A percentile compares a stretch with the other conserved stretches of the same genome.
Evolutionary conservation across 2,113 vertebrate species (phyloP).

Genomic region (Pedetes capensis): DNA sequence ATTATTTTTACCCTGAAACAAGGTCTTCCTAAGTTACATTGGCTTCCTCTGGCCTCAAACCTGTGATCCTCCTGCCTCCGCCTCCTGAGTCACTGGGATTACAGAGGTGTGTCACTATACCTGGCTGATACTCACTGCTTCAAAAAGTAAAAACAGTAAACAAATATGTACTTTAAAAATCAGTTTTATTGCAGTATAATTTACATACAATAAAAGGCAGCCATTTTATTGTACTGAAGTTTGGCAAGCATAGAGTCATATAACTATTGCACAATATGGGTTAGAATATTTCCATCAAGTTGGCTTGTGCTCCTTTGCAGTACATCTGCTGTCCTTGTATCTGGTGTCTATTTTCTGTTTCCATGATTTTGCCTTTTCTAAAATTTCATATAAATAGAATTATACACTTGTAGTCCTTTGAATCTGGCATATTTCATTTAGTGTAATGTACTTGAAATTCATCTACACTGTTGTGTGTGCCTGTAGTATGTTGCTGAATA

Average conservation of each 20-base stretch:
- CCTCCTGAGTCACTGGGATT: too few species aligned
- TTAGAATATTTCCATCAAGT: background rate
- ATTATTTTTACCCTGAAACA: too few species aligned
- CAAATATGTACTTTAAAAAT: background rate
- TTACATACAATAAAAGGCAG: background rate
- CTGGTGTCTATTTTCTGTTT: background rate
- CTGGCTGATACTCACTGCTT: background rate
- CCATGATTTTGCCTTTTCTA: background rate
- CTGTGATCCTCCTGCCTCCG: too few species aligned
- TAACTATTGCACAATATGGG: background rate
- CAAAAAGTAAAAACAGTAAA: background rate
- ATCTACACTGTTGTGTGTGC: background rate
- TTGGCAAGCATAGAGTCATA: background rate
- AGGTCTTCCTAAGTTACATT: too few species aligned
- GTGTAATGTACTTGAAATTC: background rate
- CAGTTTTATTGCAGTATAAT: background rate
- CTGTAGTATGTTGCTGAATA: background rate
- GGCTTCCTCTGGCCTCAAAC: too few species aligned
- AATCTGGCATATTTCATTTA: background rate
- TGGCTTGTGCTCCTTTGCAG: background rate
- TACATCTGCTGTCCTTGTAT: background rate
- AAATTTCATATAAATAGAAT: background rate
- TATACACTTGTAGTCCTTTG: background rate
- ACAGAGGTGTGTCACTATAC: too few species aligned
- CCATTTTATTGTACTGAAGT: background rate